Base-by-base conservation (phyloP, 1,140 invertebrate species). In the Holotrichia oblita region DNA sequence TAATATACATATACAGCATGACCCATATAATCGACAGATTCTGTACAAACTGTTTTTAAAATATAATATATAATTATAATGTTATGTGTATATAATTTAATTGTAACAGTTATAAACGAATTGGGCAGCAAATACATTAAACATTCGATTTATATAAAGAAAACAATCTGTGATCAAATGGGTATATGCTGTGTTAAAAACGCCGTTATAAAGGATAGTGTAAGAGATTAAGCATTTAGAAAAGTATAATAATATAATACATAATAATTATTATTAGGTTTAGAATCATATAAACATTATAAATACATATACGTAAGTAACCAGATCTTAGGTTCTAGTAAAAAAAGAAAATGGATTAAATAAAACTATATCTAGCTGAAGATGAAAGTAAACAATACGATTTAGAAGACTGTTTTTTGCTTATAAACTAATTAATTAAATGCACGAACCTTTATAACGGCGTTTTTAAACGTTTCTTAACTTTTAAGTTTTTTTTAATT, bases 391-490 rank as follows among this genome's bases (percentile, higher is more conserved):
- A 76, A 76, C 75, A 76, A 79, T 79, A 85, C 80, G 83, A 81
- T 82, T 83, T 84, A 83, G 83, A 84, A 85, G 83, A 84, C 84
- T 85, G 84, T 84, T 79, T 44, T 64, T 84, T 83, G 82, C 83
- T 85, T 85, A 55, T 55, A 81, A 81, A 84, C 27, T 48, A 76
- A 20, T 79, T 48, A 76, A 40, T 24, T 75, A 75, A 44, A 81
- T 84, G 82, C 83, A 81, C 82, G 83, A 81, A 83, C 83, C 84
- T 81, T 85, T 81, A 82, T 82, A 80, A 77, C 80, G 80, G 81
- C 81, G 79, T 73, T 76, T 82, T 84, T 82, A 82, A 81, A 41
- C 24, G n/a, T 55, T 42, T 24, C 44, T 55, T 40, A 41, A 74
- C 34, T 42, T 85, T 55, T 85, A 84, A 84, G 81, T 84, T 83